These are phyloP conservation scores for Macropis europaea DNA, from an alignment of 2,888 invertebrate genomes.

Conservation along the genomic window DNA sequence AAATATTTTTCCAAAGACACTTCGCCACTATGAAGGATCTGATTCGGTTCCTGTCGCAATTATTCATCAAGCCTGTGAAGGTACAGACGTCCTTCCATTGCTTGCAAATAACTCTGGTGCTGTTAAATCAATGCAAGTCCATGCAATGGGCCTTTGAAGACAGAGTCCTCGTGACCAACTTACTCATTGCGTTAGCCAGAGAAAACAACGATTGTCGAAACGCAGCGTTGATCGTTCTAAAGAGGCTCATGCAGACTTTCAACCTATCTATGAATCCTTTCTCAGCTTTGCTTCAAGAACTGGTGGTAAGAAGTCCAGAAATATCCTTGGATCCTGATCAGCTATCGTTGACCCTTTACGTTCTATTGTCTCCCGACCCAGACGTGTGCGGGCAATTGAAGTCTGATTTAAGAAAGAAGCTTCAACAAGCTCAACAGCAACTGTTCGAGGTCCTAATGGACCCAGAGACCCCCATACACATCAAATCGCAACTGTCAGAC, in stretches of 20 bases:
- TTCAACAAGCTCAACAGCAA: slow-evolving; percentile 64
- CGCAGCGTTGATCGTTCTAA: slow-evolving; percentile 82
- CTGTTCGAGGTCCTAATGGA: slow-evolving; percentile 77
- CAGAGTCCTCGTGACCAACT: slow-evolving; percentile 78
- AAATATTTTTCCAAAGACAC: slow-evolving; percentile 76
- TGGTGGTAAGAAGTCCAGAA: slow-evolving; percentile 82
- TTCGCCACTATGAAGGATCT: slow-evolving; percentile 68
- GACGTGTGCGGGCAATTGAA: slow-evolving; percentile 74
- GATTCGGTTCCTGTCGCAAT: slow-evolving; percentile 71
- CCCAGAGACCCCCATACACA: slow-evolving; percentile 79
- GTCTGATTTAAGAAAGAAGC: slow-evolving; percentile 50
- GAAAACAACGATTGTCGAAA: slow-evolving; percentile 82
- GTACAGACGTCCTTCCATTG: slow-evolving; percentile 70
- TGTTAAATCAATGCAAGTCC: slow-evolving; percentile 73
- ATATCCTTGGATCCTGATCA: slow-evolving; percentile 86
- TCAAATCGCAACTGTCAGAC: slow-evolving; percentile 81
- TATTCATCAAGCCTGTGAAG: slow-evolving; percentile 71
- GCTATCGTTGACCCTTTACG: slow-evolving; percentile 83
- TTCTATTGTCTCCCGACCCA: slow-evolving; percentile 82
- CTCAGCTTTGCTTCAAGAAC: slow-evolving; percentile 78
- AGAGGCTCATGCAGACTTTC: slow-evolving; percentile 78
- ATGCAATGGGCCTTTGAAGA: slow-evolving; percentile 73
- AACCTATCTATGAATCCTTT: slow-evolving; percentile 72
- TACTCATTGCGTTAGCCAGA: slow-evolving; percentile 83
- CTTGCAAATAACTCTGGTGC: slow-evolving; percentile 75